Evolutionary conservation across 2,797 vertebrate species (phyloP).

Genomic region (Dicrostonyx torquatus): DNA sequence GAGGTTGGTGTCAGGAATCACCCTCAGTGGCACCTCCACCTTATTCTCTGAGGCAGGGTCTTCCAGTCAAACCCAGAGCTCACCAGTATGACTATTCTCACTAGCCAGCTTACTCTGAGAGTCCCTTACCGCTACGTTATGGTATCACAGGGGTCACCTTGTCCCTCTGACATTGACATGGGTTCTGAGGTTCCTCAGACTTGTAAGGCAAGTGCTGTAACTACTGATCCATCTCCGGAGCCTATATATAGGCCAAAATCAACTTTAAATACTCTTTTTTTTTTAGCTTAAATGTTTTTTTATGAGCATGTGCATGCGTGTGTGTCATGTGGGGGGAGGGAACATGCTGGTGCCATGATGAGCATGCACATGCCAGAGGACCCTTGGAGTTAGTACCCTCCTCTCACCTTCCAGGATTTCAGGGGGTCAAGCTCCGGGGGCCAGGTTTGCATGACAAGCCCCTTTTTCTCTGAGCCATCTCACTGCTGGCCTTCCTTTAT

Average conservation of each 20-base stretch:
- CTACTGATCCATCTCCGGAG: not conserved
- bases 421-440: not conserved
- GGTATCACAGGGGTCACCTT: not conserved
- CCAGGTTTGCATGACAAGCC: not conserved
- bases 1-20: not conserved
- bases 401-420: no score
- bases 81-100: not conserved
- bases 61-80: not conserved
- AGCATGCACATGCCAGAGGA: no score
- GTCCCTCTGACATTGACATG: not conserved
- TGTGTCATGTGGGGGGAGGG: not conserved
- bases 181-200: not conserved
- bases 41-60: not conserved
- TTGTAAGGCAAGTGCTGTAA: not conserved
- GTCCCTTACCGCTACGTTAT: not conserved
- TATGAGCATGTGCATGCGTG: not conserved
- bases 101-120: not conserved
- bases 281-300: not conserved
- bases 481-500: not conserved
- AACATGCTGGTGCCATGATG: rapidly evolving
- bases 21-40: not conserved
- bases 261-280: not conserved
- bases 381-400: not conserved
- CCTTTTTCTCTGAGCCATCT: not conserved
- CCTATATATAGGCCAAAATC: not conserved